phyloP scores from a whole-genome alignment of 2,888 invertebrate species.

The Drosophila mettleri region DNA sequence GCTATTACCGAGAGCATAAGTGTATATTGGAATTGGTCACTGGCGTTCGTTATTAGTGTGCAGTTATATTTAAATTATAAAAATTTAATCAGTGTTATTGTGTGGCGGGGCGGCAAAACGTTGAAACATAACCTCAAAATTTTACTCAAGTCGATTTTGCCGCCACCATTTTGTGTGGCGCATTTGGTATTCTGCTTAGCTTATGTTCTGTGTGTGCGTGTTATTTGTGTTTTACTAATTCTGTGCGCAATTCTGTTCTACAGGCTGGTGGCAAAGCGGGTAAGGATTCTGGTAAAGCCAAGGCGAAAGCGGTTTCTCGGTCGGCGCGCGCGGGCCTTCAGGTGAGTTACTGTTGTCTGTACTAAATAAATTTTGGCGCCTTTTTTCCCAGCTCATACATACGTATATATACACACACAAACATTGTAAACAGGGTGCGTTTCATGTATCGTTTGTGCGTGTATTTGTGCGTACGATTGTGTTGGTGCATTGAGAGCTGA shows the following conservation, averaged over 20 bases:
- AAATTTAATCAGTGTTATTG: constrained; percentile 56
- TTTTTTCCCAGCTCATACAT: constrained; percentile 62
- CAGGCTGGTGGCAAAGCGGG: constrained; percentile 99
- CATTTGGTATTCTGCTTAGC: constrained; percentile 26
- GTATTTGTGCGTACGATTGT: constrained; percentile 19
- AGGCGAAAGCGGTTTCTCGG: constrained; percentile 99
- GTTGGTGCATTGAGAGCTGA: constrained; percentile 25
- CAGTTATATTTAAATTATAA: constrained; percentile 18
- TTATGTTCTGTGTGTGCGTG: constrained; percentile 25
- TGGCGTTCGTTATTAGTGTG: constrained; percentile 4
- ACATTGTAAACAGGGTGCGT: constrained; percentile 59
- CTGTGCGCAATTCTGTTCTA: constrained; percentile 28
- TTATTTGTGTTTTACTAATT: constrained; percentile 50
- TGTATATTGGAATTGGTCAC: constrained; percentile 22
- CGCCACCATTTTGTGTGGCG: constrained; percentile 73
- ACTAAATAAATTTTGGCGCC: constrained; percentile 80
- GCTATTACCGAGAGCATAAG: constrained; percentile 29
- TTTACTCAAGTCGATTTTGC: constrained; percentile 41
- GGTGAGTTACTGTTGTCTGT: constrained; percentile 87
- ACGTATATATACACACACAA: not conserved
- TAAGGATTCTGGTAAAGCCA: constrained; percentile 99
- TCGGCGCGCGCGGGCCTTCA: constrained; percentile 99
- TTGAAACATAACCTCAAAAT: constrained; percentile 67
- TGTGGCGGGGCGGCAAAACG: constrained; percentile 47
- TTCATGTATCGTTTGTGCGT: constrained; percentile 24